These are phyloP conservation scores for Oscheius sp. DNA, from an alignment of 2,888 invertebrate genomes.

Conservation along the genomic window DNA sequence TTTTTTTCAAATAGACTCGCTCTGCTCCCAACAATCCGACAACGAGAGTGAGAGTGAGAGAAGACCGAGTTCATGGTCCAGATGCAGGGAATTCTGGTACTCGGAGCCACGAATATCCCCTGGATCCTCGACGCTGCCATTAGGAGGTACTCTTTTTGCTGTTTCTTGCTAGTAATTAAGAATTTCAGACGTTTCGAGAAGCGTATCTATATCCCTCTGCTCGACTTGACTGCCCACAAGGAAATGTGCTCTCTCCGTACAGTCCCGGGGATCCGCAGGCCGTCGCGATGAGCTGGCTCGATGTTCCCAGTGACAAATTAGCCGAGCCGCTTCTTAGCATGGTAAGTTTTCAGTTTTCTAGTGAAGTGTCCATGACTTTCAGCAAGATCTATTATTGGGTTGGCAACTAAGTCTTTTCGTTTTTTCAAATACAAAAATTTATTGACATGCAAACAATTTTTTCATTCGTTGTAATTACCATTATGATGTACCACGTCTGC, in stretches of 20 bases:
- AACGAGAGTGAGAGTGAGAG: slow-evolving; percentile 98
- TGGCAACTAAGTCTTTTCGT: no score
- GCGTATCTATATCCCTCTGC: slow-evolving; percentile 96
- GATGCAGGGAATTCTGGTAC: slow-evolving; percentile 95
- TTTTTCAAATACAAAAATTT: no score
- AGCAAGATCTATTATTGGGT: no score
- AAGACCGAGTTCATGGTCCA: slow-evolving; percentile 99
- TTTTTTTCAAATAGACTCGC: slow-evolving; percentile 81
- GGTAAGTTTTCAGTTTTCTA: slow-evolving; percentile 78
- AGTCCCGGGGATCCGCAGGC: slow-evolving; percentile 95
- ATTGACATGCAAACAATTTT: no score
- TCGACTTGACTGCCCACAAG: slow-evolving; percentile 90
- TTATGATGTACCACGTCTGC: no score
- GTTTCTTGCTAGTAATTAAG: background rate
- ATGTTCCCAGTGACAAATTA: slow-evolving; percentile 93
- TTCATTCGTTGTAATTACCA: no score
- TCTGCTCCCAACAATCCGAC: slow-evolving; percentile 95
- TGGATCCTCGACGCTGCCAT: slow-evolving; percentile 80
- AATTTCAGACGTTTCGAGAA: slow-evolving; percentile 84
- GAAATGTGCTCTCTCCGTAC: slow-evolving; percentile 94
- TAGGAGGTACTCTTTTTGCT: slow-evolving; percentile 45
- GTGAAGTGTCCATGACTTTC: no score
- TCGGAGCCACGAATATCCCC: slow-evolving; percentile 96
- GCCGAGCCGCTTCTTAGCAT: slow-evolving; percentile 93
- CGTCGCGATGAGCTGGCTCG: slow-evolving; percentile 96